These are phyloP conservation scores for Takifugu rubripes DNA, from an alignment of 2,797 vertebrate genomes.

Conservation along the genomic window DNA sequence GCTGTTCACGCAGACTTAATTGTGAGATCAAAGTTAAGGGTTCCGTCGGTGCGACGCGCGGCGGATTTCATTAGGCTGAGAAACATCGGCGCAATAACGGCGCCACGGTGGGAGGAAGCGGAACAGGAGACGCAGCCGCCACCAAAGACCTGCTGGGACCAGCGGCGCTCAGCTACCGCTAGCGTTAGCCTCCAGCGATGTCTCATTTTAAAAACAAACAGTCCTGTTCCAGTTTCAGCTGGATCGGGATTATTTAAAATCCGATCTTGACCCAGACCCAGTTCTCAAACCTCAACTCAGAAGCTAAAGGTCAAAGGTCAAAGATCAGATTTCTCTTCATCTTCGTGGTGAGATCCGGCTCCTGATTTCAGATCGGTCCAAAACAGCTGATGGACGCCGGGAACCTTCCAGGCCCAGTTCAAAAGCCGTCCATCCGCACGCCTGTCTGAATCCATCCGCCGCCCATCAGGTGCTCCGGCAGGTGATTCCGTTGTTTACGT, in stretches of 20 bases:
- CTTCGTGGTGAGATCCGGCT: neutral
- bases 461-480: constrained; percentile 32
- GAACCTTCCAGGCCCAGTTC: too few species aligned
- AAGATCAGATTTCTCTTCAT: too few species aligned
- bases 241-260: too few species aligned
- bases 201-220: too few species aligned
- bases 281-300: too few species aligned
- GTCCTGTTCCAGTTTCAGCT: too few species aligned
- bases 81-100: constrained; percentile 54
- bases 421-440: neutral
- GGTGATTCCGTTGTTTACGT: constrained; percentile 65
- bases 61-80: constrained; percentile 63
- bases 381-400: neutral
- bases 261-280: too few species aligned
- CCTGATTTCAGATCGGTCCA: too few species aligned
- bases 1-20: constrained; percentile 69
- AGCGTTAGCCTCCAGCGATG: too few species aligned
- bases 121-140: constrained; percentile 1
- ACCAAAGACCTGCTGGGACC: too few species aligned
- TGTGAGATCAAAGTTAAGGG: constrained; percentile 72
- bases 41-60: constrained; percentile 47
- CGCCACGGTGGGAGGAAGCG: constrained; percentile 30
- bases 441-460: neutral
- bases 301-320: too few species aligned
- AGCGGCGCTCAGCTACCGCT: neutral